These are phyloP conservation scores for Phycodurus eques DNA, from an alignment of 2,113 vertebrate species.

Conservation along the genomic window DNA sequence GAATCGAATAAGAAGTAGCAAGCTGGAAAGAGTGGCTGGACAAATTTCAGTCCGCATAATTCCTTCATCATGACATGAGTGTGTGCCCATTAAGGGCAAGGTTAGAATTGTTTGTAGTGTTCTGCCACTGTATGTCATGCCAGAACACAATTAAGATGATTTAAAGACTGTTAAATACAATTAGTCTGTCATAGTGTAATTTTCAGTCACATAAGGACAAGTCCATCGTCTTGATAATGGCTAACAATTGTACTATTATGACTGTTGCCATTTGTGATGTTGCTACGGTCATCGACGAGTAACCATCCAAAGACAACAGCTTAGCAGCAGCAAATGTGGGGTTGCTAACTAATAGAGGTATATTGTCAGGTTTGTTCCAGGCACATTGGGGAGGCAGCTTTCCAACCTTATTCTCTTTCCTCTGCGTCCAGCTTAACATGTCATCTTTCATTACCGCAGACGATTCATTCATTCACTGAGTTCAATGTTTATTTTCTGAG, in stretches of 20 bases:
- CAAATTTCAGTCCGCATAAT: conserved; percentile 27
- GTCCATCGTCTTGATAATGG: conserved; percentile 13
- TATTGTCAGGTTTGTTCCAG: conserved; percentile 1
- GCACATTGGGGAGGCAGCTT: conserved; percentile 1
- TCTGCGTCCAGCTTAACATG: conserved; percentile 6
- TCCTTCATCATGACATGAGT: conserved; percentile 7
- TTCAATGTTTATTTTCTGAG: conserved; percentile 26
- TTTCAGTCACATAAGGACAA: conserved; percentile 20
- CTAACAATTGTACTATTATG: conserved; percentile 9
- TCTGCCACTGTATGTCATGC: conserved; percentile 28
- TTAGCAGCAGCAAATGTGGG: conserved; percentile 16
- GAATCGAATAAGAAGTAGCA: conserved; percentile 21
- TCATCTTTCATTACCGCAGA: conserved; percentile 21
- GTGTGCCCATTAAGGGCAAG: conserved; percentile 19
- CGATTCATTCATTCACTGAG: conserved; percentile 17
- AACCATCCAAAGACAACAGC: neutral
- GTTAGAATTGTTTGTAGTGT: conserved; percentile 17
- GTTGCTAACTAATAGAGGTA: neutral
- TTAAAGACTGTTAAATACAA: conserved; percentile 47
- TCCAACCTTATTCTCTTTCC: conserved; percentile 9
- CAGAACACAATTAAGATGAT: conserved; percentile 53
- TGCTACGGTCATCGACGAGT: neutral
- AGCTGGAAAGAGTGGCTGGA: conserved; percentile 13
- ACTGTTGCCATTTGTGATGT: conserved; percentile 22
- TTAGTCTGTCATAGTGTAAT: conserved; percentile 33